Base-by-base conservation (phyloP, 1,140 invertebrate genomes). In the Ericerus pela region DNA sequence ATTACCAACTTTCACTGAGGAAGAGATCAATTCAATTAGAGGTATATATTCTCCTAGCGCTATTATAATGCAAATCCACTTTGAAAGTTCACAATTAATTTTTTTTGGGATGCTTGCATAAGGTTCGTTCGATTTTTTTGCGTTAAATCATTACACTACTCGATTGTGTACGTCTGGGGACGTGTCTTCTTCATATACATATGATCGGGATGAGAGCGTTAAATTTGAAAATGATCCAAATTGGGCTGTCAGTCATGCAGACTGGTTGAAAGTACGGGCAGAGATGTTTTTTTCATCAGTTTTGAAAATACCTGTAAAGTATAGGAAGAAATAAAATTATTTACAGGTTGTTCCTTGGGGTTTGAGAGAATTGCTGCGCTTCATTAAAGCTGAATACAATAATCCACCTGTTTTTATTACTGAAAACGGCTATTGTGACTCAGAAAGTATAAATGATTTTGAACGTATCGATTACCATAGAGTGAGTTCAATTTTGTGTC, bases 81-180 rank as follows among this genome's bases (percentile, higher is more conserved):
- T 41, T 51, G 12, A 22, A 22, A 51, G 4, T 22, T 6, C 20
- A n/a, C 20, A n/a, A 16, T 5, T 51, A 16, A 22, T 3, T 54
- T 36, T 16, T 33, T 41, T 33, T 57, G 27, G 24, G n/a, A 20
- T 55, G 6, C 8, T 47, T 8, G 8, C 59, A 56, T 31, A 36
- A 62, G 74, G 75, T 37, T 72, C 73, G 12, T 70, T 70, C 1
- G 79, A 81, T 62, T 81, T 78, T 67, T 73, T 79, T 47, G 78
- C 77, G 22, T 57, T 81, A 0, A 80, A 79, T 58, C 68, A 72
- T 12, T 81, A 80, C 60, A 74, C 75, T 0, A 70, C 72, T 26
- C 18, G 29, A 22, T 26, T 58, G 6, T 52, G 53, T 5, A 54
- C 53, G 8, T 1, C 24, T 14, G 55, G 56, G 3, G 47, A 6